These are phyloP conservation scores for Thalassoma bifasciatum DNA, from an alignment of 2,113 vertebrate species.

Conservation along the genomic window DNA sequence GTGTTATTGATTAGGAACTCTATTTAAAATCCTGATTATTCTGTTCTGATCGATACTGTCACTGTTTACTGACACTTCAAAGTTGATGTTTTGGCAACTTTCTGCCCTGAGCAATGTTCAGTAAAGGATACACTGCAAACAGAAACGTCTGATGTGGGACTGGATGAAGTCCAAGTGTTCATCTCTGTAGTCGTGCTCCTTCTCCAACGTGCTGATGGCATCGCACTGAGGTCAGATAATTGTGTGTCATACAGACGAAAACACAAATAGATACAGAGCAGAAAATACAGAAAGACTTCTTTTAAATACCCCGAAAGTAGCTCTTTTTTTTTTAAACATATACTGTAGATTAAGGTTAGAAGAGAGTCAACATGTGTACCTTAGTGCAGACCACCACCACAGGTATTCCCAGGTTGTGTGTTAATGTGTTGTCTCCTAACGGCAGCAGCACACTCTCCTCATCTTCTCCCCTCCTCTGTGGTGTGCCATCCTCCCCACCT, in stretches of 20 bases:
- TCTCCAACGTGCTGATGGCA: conserved; percentile 96
- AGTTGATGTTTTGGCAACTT: not conserved
- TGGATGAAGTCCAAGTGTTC: conserved; percentile 99
- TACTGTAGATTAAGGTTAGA: not conserved
- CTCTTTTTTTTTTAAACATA: not conserved
- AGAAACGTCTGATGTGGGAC: conserved; percentile 94
- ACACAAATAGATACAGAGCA: not conserved
- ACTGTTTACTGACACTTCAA: not conserved
- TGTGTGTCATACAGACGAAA: conserved; percentile 9
- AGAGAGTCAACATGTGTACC: conserved; percentile 78
- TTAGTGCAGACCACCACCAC: conserved; percentile 98
- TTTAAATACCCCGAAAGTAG: not conserved
- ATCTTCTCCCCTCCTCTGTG: conserved; percentile 93
- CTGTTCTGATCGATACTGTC: not conserved
- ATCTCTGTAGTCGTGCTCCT: conserved; percentile 98
- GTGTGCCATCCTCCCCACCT: conserved; percentile 91
- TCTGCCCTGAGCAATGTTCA: not conserved
- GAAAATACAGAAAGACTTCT: not conserved
- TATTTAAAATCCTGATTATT: not conserved
- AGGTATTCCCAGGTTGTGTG: conserved; percentile 96
- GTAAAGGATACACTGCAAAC: conserved; percentile 98
- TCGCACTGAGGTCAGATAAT: conserved; percentile 88
- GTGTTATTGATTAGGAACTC: conserved; percentile 8
- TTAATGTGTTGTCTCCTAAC: conserved; percentile 95
- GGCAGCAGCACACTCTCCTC: conserved; percentile 95